Conservation (phyloP, 92 coral and sea anemone species). For the Hydrozoanthus gracilis region DNA sequence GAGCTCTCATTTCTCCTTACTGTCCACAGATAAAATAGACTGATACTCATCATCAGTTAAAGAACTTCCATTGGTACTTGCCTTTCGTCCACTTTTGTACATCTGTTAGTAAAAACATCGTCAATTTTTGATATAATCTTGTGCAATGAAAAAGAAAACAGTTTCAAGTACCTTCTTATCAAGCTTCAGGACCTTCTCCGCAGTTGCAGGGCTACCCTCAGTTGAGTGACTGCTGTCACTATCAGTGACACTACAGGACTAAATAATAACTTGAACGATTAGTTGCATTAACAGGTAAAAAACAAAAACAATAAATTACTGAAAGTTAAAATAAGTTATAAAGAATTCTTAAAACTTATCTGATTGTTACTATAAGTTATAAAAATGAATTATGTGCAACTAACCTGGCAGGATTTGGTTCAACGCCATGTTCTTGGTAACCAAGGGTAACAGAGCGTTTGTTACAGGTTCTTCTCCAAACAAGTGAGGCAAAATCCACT, state of each 20-base stretch:
- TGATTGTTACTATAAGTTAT: too few relatives aligned
- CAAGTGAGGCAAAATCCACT: too few relatives aligned
- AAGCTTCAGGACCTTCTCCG: background rate
- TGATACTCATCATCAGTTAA: background rate
- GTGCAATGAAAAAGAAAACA: background rate
- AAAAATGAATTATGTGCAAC: too few relatives aligned
- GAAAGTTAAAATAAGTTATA: too few relatives aligned
- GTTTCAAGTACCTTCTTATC: background rate
- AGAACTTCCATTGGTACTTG: background rate
- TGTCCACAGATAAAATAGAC: background rate
- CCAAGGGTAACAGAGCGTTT: too few relatives aligned
- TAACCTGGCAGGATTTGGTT: too few relatives aligned
- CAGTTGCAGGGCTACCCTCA: background rate
- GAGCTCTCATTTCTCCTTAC: background rate
- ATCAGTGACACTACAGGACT: background rate
- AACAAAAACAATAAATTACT: too few relatives aligned
- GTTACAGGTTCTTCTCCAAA: too few relatives aligned
- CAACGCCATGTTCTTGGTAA: too few relatives aligned
- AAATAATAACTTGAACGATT: too few relatives aligned
- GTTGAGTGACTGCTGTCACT: background rate
- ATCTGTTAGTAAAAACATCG: background rate
- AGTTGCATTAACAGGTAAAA: too few relatives aligned
- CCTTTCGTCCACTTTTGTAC: background rate
- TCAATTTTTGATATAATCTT: background rate
- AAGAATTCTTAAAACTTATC: too few relatives aligned